Base-by-base conservation (phyloP, 2,797 vertebrate species). In the Manis pentadactyla region DNA sequence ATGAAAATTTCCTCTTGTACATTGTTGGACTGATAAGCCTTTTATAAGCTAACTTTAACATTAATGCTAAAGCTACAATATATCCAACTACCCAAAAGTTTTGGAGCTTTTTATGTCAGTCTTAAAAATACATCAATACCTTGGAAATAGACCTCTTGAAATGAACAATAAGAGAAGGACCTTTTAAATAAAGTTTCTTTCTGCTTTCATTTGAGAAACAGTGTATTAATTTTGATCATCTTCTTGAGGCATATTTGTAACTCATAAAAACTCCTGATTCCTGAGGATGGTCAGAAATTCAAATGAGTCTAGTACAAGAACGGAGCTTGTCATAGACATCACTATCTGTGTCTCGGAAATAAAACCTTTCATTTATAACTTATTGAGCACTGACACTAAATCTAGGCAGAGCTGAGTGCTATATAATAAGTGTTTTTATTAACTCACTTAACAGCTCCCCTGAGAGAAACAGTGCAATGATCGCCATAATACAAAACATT, bases 381-480 rank as follows among this genome's bases (percentile, higher is more conserved):
- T 31, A 57, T 0, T 31, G 17, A 78, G 34, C 23, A 64, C 18
- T 81, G 64, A 89, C 18, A 42, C 4, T 61, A 92, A 89, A 39
- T 82, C 17, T 55, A 53, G 46, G 83, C 59, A 89, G 46, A 74
- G 31, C 19, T 92, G 51, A 42, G 7, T n/a, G 29, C 63, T 82
- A 25, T 55, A 73, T 74, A 61, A 74, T 68, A 49, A 57, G 61
- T 31, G 14, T 53, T 95, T 94, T 92, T 69, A 78, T 27, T 81
- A 85, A 46, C 59, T 73, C 5, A 81, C 34, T 87, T 93, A 92
- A 79, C 57, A 42, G 31, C 34, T 88, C 23, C 25, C 64, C 49
- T n/a, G n/a, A 83, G 42, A 94, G 37, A 90, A 94, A 53, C 61
- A 86, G 25, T 83, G n/a, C 71, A 90, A 37, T 25, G 81, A 89